Percentiles rank a stretch among this genome's conserved stretches.
phyloP scores from a whole-genome alignment of 2,113 vertebrate genomes.

The Etia nguti region DNA sequence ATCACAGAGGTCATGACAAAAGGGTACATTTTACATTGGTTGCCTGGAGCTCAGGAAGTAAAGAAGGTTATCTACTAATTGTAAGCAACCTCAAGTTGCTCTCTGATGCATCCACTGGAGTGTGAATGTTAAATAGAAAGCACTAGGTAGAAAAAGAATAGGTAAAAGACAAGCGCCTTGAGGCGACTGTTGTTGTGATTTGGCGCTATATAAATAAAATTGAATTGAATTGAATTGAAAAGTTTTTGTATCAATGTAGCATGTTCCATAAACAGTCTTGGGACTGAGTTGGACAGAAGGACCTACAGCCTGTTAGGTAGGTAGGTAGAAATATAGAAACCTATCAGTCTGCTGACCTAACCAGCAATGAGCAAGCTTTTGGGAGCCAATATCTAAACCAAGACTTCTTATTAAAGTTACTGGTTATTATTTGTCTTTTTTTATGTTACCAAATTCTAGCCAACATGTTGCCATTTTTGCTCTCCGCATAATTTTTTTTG shows the following conservation, averaged over 20 bases:
- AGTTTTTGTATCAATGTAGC: not conserved
- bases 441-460: not conserved
- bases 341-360: not conserved
- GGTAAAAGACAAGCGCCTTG: too few relatives aligned
- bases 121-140: not conserved
- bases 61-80: not conserved
- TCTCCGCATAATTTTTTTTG: not conserved
- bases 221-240: too few relatives aligned
- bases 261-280: too few relatives aligned
- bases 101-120: not conserved
- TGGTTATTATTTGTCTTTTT: not conserved
- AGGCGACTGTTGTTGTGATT: too few relatives aligned
- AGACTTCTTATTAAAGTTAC: not conserved
- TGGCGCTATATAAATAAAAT: too few relatives aligned
- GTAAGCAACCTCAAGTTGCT: not conserved
- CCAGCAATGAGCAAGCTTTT: not conserved
- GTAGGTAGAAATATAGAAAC: not conserved
- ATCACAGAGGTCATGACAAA: not conserved
- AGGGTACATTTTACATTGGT: not conserved
- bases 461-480: not conserved
- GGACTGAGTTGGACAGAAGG: not conserved
- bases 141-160: not conserved
- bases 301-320: not conserved
- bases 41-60: not conserved
- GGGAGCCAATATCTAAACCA: not conserved